These are phyloP conservation scores for Cataglyphis livida DNA, from an alignment of 2,888 invertebrate genomes.

Conservation along the genomic window DNA sequence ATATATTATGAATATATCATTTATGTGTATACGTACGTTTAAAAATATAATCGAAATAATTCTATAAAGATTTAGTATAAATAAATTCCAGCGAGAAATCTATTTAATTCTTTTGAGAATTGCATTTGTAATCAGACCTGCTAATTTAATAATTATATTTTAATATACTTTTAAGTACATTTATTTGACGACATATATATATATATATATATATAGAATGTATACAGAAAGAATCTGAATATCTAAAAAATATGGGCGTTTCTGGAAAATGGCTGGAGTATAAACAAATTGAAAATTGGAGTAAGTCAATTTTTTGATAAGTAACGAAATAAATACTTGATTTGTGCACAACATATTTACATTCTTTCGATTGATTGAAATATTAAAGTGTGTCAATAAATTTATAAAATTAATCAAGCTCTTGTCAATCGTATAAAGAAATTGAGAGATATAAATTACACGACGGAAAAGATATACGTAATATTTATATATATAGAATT, in stretches of 20 bases:
- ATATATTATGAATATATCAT: constrained; percentile 16
- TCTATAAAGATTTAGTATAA: neutral
- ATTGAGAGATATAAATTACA: neutral
- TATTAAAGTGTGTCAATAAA: neutral
- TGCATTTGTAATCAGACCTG: neutral
- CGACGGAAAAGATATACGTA: neutral
- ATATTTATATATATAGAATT: neutral
- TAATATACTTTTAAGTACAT: constrained; percentile 23
- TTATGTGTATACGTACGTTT: constrained; percentile 39
- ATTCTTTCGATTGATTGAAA: neutral
- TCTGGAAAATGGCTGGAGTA: constrained; percentile 60
- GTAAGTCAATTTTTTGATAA: neutral
- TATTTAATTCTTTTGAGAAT: neutral
- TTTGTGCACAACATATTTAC: constrained; percentile 3
- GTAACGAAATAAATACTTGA: neutral
- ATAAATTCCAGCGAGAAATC: neutral
- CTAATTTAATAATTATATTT: constrained; percentile 12
- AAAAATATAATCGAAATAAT: constrained; percentile 25
- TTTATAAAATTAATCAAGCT: neutral
- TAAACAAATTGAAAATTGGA: neutral
- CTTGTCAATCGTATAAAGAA: neutral
- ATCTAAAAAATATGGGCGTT: constrained; percentile 56
- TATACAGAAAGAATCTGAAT: constrained; percentile 3
- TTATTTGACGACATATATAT: neutral
- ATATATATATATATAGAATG: neutral